Evolutionary conservation across 2,113 vertebrate species (phyloP).

Genomic region (Vidua chalybeata): DNA sequence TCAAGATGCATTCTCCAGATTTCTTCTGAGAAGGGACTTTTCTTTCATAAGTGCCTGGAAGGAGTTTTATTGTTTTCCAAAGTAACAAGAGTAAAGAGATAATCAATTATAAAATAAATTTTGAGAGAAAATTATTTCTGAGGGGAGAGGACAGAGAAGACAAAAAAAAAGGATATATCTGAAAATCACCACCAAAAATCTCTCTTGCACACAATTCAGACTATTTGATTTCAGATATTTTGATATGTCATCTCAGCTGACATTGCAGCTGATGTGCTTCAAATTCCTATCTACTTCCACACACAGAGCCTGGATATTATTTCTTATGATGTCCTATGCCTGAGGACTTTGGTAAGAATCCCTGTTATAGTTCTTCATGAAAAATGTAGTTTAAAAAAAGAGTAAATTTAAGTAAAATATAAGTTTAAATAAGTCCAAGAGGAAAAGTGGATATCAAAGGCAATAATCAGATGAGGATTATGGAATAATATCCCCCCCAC

Average conservation of each 20-base stretch:
- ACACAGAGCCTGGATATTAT: neutral
- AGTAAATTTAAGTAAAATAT: neutral
- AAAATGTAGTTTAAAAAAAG: neutral
- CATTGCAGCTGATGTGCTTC: neutral
- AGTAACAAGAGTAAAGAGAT: neutral
- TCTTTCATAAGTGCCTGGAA: neutral
- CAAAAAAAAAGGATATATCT: neutral
- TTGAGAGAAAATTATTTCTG: neutral
- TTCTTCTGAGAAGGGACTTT: neutral
- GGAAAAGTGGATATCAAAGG: neutral
- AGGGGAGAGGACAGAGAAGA: neutral
- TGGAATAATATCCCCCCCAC: accelerated
- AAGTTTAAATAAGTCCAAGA: neutral
- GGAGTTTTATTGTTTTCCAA: neutral
- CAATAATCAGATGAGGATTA: neutral
- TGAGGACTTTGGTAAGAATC: neutral
- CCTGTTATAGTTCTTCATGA: neutral
- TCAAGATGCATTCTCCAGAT: neutral
- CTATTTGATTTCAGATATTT: neutral
- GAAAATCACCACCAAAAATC: neutral
- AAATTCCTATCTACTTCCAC: neutral
- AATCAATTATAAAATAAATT: neutral
- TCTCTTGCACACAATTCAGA: neutral
- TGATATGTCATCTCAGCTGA: neutral
- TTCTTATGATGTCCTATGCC: neutral